These are phyloP conservation scores for Folsomia manolachei DNA, from an alignment of 2,888 invertebrate species.

Conservation along the genomic window DNA sequence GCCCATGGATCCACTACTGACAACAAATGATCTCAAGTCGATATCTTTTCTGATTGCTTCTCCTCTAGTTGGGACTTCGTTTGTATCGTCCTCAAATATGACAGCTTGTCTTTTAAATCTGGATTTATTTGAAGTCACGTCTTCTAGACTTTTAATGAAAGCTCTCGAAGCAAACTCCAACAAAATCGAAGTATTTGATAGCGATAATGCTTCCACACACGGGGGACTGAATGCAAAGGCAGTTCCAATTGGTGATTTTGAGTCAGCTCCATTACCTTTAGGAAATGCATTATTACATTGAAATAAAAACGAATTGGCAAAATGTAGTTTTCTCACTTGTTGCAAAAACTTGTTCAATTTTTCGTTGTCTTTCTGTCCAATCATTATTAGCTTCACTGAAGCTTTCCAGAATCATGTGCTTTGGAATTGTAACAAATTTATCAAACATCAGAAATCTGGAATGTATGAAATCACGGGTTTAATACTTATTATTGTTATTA, in stretches of 20 bases:
- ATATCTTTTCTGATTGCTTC: not conserved
- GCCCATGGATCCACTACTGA: conserved; percentile 52
- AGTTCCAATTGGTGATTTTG: conserved; percentile 79
- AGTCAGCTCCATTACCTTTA: conserved; percentile 75
- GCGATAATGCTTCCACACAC: conserved; percentile 73
- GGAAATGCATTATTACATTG: conserved; percentile 31
- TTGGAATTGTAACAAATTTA: conserved; percentile 29
- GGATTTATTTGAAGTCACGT: not conserved
- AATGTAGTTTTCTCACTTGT: conserved; percentile 61
- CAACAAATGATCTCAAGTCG: conserved; percentile 24
- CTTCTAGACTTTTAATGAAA: conserved; percentile 67
- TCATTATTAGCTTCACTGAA: conserved; percentile 76
- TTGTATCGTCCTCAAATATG: conserved; percentile 27
- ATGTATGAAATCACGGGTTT: no score
- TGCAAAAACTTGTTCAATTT: conserved; percentile 79
- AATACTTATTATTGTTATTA: no score
- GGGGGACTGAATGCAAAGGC: conserved; percentile 89
- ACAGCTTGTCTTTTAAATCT: conserved; percentile 40
- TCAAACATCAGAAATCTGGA: not conserved
- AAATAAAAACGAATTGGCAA: conserved; percentile 1
- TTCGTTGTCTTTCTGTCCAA: conserved; percentile 69
- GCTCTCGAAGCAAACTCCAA: conserved; percentile 84
- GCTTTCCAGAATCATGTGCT: conserved; percentile 67
- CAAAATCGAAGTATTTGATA: conserved; percentile 81
- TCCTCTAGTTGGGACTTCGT: no score